These are phyloP conservation scores for Orestias chungarensis DNA, from an alignment of 2,797 vertebrate species.

Conservation along the genomic window DNA sequence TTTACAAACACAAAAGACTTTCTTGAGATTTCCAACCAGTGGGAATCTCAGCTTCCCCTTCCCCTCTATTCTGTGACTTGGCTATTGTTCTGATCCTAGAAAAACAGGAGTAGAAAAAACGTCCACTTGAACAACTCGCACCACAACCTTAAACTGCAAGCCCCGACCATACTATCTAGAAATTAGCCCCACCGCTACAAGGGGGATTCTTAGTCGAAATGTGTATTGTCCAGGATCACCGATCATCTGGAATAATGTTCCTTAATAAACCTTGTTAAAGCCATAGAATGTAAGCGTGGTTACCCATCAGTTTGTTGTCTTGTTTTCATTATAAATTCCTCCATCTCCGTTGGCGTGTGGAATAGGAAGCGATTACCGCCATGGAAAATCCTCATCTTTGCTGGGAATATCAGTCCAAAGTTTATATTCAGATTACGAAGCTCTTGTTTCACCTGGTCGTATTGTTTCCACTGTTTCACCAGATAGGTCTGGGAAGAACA, in stretches of 20 bases:
- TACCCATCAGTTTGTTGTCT: background rate
- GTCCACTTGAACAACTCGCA: background rate
- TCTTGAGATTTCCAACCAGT: too few species aligned
- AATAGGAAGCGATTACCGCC: background rate
- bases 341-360: background rate
- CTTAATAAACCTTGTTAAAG: background rate
- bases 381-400: background rate
- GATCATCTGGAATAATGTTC: background rate
- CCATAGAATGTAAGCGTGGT: background rate
- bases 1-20: too few species aligned
- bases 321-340: background rate
- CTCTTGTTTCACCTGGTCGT: background rate
- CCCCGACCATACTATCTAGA: background rate
- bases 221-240: background rate
- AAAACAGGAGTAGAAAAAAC: background rate
- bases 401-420: background rate
- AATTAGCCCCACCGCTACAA: background rate
- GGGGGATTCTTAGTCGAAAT: background rate
- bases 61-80: too few species aligned
- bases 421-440: background rate
- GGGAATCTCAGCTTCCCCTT: too few species aligned
- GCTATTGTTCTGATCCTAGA: too few species aligned
- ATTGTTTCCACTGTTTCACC: background rate
- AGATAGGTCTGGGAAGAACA: background rate
- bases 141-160: background rate